phyloP scores from a whole-genome alignment of 2,888 invertebrate species.

The Cepaea hortensis region DNA sequence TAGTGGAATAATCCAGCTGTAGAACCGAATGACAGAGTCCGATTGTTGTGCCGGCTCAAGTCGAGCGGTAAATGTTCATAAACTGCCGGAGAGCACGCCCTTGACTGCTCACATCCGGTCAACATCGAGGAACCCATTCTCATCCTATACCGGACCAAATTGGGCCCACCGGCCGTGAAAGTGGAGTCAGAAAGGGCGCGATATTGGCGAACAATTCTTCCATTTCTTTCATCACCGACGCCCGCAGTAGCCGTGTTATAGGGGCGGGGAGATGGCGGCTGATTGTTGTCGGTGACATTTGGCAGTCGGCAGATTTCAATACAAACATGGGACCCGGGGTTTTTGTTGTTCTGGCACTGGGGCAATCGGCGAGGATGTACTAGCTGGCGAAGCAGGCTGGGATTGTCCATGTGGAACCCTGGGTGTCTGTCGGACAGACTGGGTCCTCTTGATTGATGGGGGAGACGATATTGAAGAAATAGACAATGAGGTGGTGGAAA shows the following conservation, averaged over 20 bases:
- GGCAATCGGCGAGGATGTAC: not conserved
- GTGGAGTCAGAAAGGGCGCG: not conserved
- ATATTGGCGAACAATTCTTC: not conserved
- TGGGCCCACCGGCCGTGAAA: not conserved
- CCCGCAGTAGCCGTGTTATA: too few species aligned
- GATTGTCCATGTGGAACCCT: not conserved
- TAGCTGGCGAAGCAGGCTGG: not conserved
- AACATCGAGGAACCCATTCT: too few species aligned
- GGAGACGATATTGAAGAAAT: not conserved
- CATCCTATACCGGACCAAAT: not conserved
- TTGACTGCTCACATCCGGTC: too few species aligned
- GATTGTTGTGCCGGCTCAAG: too few species aligned
- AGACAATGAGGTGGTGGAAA: not conserved
- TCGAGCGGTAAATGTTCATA: too few species aligned
- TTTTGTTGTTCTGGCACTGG: not conserved
- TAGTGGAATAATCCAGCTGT: too few species aligned
- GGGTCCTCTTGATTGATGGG: slow-evolving; percentile 1
- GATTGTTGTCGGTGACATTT: too few species aligned
- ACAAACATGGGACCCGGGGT: not conserved
- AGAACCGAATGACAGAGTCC: too few species aligned
- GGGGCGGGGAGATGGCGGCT: too few species aligned
- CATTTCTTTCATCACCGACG: not conserved
- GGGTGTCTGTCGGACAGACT: not conserved
- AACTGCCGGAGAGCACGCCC: too few species aligned
- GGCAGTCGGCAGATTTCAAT: too few species aligned